Percentiles rank a stretch among this genome's conserved stretches.
These are phyloP conservation scores for Cotesia congregata DNA, from an alignment of 2,888 invertebrate genomes.

Conservation along the genomic window DNA sequence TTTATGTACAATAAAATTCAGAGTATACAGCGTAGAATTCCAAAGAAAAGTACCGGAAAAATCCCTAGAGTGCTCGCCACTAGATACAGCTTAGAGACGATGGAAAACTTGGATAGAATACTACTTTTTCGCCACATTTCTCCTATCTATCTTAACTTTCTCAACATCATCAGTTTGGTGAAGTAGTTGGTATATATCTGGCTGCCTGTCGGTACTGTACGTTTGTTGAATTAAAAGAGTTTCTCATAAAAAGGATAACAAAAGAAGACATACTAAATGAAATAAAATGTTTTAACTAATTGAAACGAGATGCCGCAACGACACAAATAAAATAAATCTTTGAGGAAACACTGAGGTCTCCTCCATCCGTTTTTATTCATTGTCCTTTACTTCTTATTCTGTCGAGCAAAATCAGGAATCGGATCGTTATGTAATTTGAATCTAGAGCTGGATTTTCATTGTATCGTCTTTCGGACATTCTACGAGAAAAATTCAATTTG, in stretches of 20 bases:
- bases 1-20: background rate
- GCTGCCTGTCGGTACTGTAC: background rate
- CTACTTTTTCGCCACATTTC: background rate
- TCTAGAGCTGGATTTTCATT: constrained; percentile 27
- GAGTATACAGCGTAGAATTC: background rate
- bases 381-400: constrained; percentile 23
- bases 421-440: constrained; percentile 30
- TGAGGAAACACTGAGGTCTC: constrained; percentile 16
- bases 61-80: background rate
- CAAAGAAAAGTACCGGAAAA: background rate
- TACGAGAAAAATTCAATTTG: background rate
- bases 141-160: background rate
- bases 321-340: constrained; percentile 21
- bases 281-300: constrained; percentile 29
- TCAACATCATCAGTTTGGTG: background rate
- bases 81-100: background rate
- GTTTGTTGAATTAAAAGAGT: constrained; percentile 7
- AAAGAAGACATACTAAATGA: background rate
- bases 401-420: background rate
- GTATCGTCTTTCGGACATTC: constrained; percentile 13
- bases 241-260: constrained; percentile 8
- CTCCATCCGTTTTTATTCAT: constrained; percentile 38
- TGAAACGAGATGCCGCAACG: constrained; percentile 12
- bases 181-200: background rate
- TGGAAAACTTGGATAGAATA: background rate